Evolutionary conservation across 1,140 invertebrate genomes (phyloP).

Genomic region (Melanaphis sacchari): DNA sequence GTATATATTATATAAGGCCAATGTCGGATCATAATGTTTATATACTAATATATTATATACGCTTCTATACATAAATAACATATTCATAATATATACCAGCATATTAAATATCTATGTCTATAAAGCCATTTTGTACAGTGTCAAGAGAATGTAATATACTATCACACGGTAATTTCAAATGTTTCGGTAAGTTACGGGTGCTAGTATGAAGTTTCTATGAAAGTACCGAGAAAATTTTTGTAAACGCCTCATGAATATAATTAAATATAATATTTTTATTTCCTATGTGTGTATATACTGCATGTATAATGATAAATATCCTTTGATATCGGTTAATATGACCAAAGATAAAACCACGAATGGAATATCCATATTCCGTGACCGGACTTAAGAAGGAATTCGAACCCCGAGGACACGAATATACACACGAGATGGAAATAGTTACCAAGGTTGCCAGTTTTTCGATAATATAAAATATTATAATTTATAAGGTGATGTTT

Average conservation of each 20-base stretch:
- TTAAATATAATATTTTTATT: background rate
- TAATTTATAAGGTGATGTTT: background rate
- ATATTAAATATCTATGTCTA: background rate
- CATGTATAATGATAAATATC: background rate
- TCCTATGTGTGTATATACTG: background rate
- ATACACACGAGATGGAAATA: background rate
- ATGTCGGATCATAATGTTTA: background rate
- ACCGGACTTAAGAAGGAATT: conserved; percentile 46
- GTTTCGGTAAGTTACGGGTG: background rate
- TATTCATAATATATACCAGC: background rate
- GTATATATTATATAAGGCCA: background rate
- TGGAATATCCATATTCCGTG: conserved; percentile 31
- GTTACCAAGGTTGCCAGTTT: conserved; percentile 24
- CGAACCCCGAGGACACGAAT: conserved; percentile 34
- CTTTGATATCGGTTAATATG: background rate
- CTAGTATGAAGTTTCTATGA: background rate
- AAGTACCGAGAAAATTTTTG: background rate
- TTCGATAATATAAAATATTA: conserved; percentile 14
- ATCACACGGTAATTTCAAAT: background rate
- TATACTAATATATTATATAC: background rate
- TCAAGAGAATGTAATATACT: background rate
- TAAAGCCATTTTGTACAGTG: background rate
- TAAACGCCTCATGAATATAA: background rate
- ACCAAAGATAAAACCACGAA: conserved; percentile 4
- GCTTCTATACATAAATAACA: background rate